These are phyloP conservation scores for Melanerpes aurifrons DNA, from an alignment of 2,113 vertebrate genomes.

Conservation along the genomic window DNA sequence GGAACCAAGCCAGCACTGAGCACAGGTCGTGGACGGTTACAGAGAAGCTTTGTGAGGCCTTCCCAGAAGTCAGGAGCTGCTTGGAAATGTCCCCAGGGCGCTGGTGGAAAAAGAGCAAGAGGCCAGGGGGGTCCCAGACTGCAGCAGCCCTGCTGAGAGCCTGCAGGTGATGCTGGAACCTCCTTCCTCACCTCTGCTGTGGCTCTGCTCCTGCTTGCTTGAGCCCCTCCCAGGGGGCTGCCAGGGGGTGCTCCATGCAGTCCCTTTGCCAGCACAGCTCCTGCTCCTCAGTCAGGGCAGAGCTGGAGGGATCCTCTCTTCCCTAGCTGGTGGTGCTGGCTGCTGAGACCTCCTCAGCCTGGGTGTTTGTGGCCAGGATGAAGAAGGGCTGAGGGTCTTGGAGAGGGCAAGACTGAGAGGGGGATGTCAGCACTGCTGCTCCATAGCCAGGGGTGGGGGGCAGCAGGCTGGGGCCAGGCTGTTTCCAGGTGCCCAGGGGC, in stretches of 20 bases:
- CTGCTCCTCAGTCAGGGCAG: background rate
- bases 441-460: too few species aligned
- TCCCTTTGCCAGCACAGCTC: background rate
- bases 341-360: background rate
- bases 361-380: too few species aligned
- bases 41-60: constrained; percentile 42
- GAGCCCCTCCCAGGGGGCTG: too few species aligned
- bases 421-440: too few species aligned
- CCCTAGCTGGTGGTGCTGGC: background rate
- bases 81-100: background rate
- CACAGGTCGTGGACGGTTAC: constrained; percentile 6
- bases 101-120: background rate
- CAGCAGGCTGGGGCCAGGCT: background rate
- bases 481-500: too few species aligned
- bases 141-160: background rate
- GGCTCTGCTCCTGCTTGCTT: background rate
- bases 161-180: background rate
- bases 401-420: too few species aligned
- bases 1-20: constrained; percentile 34
- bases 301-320: background rate
- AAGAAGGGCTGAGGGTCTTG: too few species aligned
- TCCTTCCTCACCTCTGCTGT: background rate
- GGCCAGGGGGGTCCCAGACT: background rate
- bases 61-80: constrained; percentile 50
- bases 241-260: too few species aligned